Conservation (phyloP, 2,797 vertebrate genomes). For the Sebastes oblongus region DNA sequence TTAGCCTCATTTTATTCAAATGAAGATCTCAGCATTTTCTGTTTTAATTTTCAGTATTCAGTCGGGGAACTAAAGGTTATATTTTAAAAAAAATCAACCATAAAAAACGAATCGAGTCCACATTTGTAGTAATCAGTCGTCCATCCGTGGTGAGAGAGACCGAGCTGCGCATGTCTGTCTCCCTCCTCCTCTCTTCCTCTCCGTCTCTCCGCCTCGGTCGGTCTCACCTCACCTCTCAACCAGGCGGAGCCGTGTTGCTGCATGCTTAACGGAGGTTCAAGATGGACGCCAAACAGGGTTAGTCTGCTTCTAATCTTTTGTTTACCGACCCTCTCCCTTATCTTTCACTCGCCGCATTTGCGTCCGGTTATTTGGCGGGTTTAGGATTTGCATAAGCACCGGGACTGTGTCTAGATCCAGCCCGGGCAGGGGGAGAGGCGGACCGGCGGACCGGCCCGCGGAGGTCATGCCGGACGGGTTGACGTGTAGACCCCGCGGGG, state of each 20-base stretch:
- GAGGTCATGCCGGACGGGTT: conserved; percentile 61
- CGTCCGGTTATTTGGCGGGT: neutral
- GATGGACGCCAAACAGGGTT: conserved; percentile 92
- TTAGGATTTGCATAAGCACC: neutral
- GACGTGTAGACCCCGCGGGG: conserved; percentile 6
- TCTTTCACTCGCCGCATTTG: neutral
- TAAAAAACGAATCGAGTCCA: neutral
- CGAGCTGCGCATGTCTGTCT: conserved; percentile 51
- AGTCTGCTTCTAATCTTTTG: conserved; percentile 71
- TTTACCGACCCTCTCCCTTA: neutral
- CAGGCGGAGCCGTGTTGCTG: conserved; percentile 62
- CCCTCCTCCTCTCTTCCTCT: neutral
- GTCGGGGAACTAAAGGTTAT: neutral
- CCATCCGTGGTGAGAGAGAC: neutral
- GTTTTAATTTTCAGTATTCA: neutral
- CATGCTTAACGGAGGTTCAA: conserved; percentile 77
- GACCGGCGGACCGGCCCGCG: neutral
- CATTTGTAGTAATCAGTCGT: neutral
- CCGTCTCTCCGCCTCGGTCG: neutral
- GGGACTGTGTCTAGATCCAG: neutral
- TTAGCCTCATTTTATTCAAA: neutral
- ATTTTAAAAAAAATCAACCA: neutral
- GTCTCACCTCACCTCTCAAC: conserved; percentile 19
- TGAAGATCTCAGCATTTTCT: neutral
- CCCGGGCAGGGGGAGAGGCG: neutral